These are phyloP conservation scores for Cyclopterus lumpus DNA, from an alignment of 2,797 vertebrate species.

Conservation along the genomic window DNA sequence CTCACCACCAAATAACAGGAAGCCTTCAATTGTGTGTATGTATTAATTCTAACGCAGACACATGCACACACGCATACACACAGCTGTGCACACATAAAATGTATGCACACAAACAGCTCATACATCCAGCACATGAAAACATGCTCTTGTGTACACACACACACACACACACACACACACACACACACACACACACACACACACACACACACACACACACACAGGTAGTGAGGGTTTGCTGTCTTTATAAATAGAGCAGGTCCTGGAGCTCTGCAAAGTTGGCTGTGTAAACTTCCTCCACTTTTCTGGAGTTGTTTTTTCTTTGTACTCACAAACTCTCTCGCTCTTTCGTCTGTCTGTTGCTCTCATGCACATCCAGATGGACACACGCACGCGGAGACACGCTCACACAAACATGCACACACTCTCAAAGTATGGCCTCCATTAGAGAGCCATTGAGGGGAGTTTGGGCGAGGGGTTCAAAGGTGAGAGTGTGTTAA, in stretches of 20 bases:
- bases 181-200: slow-evolving; percentile 3
- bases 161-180: not conserved
- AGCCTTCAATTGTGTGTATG: slow-evolving; percentile 87
- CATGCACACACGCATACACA: slow-evolving; percentile 25
- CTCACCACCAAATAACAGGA: slow-evolving; percentile 88
- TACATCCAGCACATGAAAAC: slow-evolving; percentile 47
- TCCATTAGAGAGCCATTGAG: slow-evolving; percentile 78
- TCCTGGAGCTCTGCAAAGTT: slow-evolving; percentile 72
- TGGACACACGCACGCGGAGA: slow-evolving; percentile 46
- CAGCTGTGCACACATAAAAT: slow-evolving; percentile 9
- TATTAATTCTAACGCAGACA: slow-evolving; percentile 83
- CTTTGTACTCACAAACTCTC: slow-evolving; percentile 60
- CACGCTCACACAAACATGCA: slow-evolving; percentile 36
- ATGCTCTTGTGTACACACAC: slow-evolving; percentile 25
- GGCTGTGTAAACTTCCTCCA: slow-evolving; percentile 82
- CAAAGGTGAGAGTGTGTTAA: slow-evolving; percentile 81
- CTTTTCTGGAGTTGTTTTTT: slow-evolving; percentile 66
- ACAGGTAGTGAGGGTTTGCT: slow-evolving; percentile 67
- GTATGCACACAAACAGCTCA: slow-evolving; percentile 46
- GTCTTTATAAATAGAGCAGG: slow-evolving; percentile 83
- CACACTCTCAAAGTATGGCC: slow-evolving; percentile 70
- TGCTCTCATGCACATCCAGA: slow-evolving; percentile 23
- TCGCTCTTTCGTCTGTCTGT: slow-evolving; percentile 18
- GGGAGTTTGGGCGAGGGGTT: slow-evolving; percentile 62
- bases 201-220: slow-evolving; percentile 10